phyloP scores from a whole-genome alignment of 2,113 vertebrate species.

The Corynorhinus townsendii region DNA sequence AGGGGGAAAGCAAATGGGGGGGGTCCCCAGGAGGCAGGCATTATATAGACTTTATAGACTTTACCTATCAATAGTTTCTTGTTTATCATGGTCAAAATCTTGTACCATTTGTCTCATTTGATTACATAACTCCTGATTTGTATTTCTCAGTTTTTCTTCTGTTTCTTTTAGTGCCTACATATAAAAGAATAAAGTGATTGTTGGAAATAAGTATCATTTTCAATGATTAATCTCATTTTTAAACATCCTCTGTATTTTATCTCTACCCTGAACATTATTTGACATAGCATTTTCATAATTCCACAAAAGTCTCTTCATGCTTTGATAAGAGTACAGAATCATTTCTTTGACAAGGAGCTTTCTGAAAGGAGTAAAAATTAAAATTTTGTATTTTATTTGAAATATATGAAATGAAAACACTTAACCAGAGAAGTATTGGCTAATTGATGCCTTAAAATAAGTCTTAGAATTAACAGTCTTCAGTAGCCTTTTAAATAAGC shows the following conservation, averaged over 20 bases:
- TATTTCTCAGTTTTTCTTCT: slow-evolving; percentile 87
- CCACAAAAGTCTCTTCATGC: not conserved
- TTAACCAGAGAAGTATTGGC: not conserved
- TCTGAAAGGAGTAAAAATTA: not conserved
- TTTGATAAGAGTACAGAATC: not conserved
- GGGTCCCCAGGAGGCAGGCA: not conserved
- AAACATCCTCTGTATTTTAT: not conserved
- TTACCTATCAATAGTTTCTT: slow-evolving; percentile 90
- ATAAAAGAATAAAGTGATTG: slow-evolving; percentile 49
- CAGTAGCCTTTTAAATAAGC: not conserved
- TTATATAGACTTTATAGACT: not conserved
- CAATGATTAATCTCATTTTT: not conserved
- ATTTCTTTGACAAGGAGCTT: not conserved
- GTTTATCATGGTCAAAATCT: slow-evolving; percentile 95
- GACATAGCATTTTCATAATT: not conserved
- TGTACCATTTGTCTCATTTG: slow-evolving; percentile 97
- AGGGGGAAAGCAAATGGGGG: accelerated
- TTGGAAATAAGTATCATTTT: not conserved
- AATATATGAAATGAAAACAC: not conserved
- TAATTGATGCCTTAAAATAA: not conserved
- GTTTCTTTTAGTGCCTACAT: slow-evolving; percentile 86
- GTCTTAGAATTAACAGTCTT: not conserved
- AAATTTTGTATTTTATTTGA: slow-evolving; percentile 32
- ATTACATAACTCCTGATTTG: slow-evolving; percentile 92
- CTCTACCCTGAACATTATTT: not conserved